Evolutionary conservation across 2,113 vertebrate species (phyloP).

Genomic region (Guaruba guarouba): DNA sequence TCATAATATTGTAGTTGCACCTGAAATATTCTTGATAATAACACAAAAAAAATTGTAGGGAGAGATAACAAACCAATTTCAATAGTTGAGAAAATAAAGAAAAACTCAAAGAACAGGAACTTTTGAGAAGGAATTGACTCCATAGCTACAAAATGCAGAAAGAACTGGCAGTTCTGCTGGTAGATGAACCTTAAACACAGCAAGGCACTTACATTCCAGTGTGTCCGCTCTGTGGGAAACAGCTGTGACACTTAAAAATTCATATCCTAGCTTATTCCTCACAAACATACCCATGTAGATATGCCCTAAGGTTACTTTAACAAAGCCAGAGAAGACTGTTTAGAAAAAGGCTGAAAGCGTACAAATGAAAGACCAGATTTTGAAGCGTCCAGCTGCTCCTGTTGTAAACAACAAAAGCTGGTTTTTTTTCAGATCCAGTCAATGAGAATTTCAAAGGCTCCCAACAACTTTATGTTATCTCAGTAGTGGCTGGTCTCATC

Average conservation of each 20-base stretch:
- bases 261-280: slow-evolving; percentile 16
- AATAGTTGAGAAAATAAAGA: not conserved
- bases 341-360: slow-evolving; percentile 25
- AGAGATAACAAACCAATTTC: not conserved
- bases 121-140: not conserved
- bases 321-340: slow-evolving; percentile 18
- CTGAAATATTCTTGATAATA: not conserved
- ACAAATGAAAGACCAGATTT: slow-evolving; percentile 38
- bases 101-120: not conserved
- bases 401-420: not conserved
- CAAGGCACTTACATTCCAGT: not conserved
- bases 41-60: not conserved
- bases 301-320: slow-evolving; percentile 37
- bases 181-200: slow-evolving; percentile 24
- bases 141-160: not conserved
- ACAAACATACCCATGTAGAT: not conserved
- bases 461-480: not conserved
- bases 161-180: not conserved
- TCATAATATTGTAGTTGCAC: not conserved
- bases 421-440: not conserved
- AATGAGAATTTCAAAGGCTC: slow-evolving; percentile 26
- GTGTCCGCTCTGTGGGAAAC: not conserved
- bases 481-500: not conserved
- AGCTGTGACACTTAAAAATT: slow-evolving; percentile 52
- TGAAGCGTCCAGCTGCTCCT: slow-evolving; percentile 29